Conservation (phyloP, 2,797 vertebrate species). For the Sciurus vulgaris region DNA sequence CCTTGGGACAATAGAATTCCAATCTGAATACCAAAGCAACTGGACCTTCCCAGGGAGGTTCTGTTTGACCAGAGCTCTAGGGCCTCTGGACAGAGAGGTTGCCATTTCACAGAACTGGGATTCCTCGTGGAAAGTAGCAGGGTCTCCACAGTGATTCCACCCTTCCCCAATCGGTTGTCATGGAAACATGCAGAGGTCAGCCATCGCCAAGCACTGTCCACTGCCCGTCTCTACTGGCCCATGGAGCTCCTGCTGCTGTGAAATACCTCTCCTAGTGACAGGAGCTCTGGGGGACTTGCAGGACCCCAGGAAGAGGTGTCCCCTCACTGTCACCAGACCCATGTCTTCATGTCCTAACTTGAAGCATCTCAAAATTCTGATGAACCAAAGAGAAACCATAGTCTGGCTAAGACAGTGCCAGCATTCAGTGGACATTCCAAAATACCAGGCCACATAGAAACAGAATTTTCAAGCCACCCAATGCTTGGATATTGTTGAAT, state of each 20-base stretch:
- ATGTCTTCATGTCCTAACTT: neutral
- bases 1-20: constrained; percentile 31
- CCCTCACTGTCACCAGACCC: neutral
- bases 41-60: neutral
- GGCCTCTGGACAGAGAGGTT: neutral
- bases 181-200: constrained; percentile 54
- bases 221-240: constrained; percentile 13
- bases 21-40: neutral
- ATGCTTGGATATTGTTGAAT: neutral
- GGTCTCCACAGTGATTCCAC: constrained; percentile 16
- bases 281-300: neutral
- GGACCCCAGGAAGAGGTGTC: neutral
- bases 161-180: constrained; percentile 29
- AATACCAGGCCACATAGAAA: neutral
- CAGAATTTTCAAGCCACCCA: neutral
- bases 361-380: neutral
- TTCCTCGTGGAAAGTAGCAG: neutral
- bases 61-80: neutral
- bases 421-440: neutral
- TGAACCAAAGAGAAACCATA: neutral
- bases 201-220: neutral
- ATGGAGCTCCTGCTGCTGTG: neutral
- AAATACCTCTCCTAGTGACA: neutral
- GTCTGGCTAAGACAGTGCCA: neutral
- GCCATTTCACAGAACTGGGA: neutral